phyloP scores from a whole-genome alignment of 2,888 invertebrate genomes.

The Hyposoter didymator region DNA sequence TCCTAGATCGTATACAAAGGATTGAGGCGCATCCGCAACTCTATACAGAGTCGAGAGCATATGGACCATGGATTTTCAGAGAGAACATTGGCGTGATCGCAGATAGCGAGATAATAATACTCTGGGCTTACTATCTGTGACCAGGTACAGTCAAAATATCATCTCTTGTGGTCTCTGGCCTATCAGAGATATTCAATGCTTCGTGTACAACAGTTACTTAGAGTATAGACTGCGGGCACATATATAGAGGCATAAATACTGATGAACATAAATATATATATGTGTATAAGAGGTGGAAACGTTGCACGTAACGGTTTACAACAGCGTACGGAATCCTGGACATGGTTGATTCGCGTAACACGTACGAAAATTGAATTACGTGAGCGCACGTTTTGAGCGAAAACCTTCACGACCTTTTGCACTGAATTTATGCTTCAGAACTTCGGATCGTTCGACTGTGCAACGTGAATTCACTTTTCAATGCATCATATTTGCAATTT shows the following conservation, averaged over 20 bases:
- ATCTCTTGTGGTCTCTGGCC: conserved; percentile 6
- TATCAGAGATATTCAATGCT: conserved; percentile 15
- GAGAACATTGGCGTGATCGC: conserved; percentile 39
- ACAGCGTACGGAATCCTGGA: conserved; percentile 7
- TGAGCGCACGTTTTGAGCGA: conserved; percentile 7
- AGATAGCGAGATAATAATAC: conserved; percentile 56
- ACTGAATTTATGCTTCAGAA: neutral
- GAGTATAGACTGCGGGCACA: neutral
- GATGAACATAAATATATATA: neutral
- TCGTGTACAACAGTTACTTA: neutral
- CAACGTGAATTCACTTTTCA: neutral
- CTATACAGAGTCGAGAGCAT: conserved; percentile 15
- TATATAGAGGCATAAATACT: neutral
- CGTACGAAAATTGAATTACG: conserved; percentile 11
- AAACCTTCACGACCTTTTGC: conserved; percentile 2
- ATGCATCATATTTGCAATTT: neutral
- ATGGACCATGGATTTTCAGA: conserved; percentile 44
- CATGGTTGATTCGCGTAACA: neutral
- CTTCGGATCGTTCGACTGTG: neutral
- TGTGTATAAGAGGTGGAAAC: neutral
- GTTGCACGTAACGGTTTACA: conserved; percentile 1
- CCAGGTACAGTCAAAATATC: neutral
- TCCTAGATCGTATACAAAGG: neutral
- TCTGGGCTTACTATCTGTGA: conserved; percentile 9
- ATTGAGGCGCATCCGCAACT: neutral